Base-by-base conservation (phyloP, 2,888 invertebrate genomes). In the Linyphia triangularis region DNA sequence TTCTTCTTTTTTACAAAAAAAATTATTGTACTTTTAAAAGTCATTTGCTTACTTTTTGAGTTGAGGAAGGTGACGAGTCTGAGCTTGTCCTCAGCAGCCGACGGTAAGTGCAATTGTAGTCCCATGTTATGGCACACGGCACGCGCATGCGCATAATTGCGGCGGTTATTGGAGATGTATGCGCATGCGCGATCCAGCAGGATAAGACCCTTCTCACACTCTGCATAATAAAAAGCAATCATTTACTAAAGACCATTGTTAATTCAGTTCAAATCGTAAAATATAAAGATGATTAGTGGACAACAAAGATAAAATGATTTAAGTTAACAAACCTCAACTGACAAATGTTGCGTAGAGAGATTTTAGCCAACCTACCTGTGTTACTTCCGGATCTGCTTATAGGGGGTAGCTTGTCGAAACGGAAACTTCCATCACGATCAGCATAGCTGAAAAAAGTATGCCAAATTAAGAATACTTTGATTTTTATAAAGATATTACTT, bases 371-470 rank as follows among this genome's bases (percentile, higher is more conserved):
- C 51, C n/a, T 51, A 51, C 51, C 51, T n/a, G n/a, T n/a, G 13
- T 9, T 51, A 3, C 70, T 65, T 24, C 65, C 19, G 9, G 75
- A 22, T 59, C 70, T 43, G n/a, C 43, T 57, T 0, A 61, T 7
- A 13, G 82, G 77, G n/a, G 65, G 67, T 4, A 88, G 19, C 19
- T 24, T 88, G 33, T 88, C 88, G 19, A 88, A 88, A 9, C 88
- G 88, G 19, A 88, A 88, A 61, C 88, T 88, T 61, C 77, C 51
- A 19, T 88, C 88, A 69, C 83, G 59, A n/a, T 61, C 88, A 43
- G 43, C 73, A 83, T 24, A 88, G 30, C 88, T 88, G 77, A 61
- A 83, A 82, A 13, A 51, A 51, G n/a, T n/a, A n/a, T n/a, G n/a
- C n/a, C n/a, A n/a, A n/a, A n/a, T n/a, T n/a, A n/a, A n/a, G n/a